Conservation (phyloP, 1,140 invertebrate genomes). For the Armadillidium nasatum region DNA sequence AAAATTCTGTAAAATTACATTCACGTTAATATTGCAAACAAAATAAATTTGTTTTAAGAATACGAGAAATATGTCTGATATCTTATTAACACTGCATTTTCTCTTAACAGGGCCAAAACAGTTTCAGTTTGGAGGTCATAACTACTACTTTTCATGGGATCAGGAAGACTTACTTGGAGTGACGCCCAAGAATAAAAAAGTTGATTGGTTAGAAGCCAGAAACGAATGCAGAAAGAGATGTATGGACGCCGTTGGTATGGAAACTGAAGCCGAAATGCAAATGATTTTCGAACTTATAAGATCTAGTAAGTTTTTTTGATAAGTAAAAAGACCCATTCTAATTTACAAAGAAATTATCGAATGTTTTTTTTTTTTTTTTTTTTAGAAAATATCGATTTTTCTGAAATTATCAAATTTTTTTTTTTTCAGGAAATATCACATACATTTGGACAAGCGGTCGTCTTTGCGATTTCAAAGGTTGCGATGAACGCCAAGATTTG, state of each 20-base stretch:
- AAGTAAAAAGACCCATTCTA: too few relatives aligned
- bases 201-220: constrained; percentile 83
- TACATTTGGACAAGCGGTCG: constrained; percentile 89
- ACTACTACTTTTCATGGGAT: constrained; percentile 83
- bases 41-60: too few relatives aligned
- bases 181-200: constrained; percentile 60
- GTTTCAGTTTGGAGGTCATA: constrained; percentile 76
- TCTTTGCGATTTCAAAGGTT: constrained; percentile 88
- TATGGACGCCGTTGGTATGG: constrained; percentile 83
- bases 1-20: too few relatives aligned
- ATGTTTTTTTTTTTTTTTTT: too few relatives aligned
- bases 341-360: too few relatives aligned
- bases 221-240: constrained; percentile 86
- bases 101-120: constrained; percentile 71
- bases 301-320: constrained; percentile 61
- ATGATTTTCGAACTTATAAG: constrained; percentile 78
- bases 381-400: too few relatives aligned
- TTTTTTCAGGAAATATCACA: constrained; percentile 69
- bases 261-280: constrained; percentile 83
- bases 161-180: constrained; percentile 26
- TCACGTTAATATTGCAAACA: too few relatives aligned
- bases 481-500: constrained; percentile 74
- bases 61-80: too few relatives aligned
- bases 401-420: not conserved
- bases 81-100: too few relatives aligned